Evolutionary conservation across 2,113 vertebrate species (phyloP), one percentile per base, ranked within the genome.

Genomic region (Cervus canadensis): DNA sequence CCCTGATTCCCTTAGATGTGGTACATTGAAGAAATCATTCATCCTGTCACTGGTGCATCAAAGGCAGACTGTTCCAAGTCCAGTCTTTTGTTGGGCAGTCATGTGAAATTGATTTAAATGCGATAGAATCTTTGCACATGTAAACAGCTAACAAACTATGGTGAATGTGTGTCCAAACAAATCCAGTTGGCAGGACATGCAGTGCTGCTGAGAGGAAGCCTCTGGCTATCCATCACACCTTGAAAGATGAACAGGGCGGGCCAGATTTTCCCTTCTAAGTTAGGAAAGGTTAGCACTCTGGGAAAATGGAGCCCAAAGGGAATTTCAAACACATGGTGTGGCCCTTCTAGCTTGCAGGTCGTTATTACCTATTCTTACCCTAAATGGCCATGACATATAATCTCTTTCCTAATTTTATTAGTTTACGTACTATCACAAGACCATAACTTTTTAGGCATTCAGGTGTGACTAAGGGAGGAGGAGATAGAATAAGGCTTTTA

Each of bases 221-320:
- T 81, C 97, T 97, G 93, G 59, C 98, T 94, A 98, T 98, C 98
- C 97, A 89, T 98, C 98, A 98, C 97, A 98, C 98, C 97, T 99
- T 96, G 94, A 90, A 91, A 95, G 96, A 93, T 84, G 91, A 94
- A 33, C 81, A 92, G 84, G 92, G 94, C 4, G 81, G 95, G 96
- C 36, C 97, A 76, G 43, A 8, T 79, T 87, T 59, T 23, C 48
- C 91, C 91, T 84, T 97, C 52, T 87, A 90, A 88, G 79, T 85
- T 89, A 95, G 95, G 98, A 98, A 97, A 97, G 45, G 36, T 54
- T 92, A 30, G 1, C 0, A 7, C 87, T 89, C 84, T 97, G 97
- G 15, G 79, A 88, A 97, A 76, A 87, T 74, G 56, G 85, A 95
- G 43, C 62, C 90, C 94, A 64, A 0, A 59, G 88, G 67, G 81